Conservation (phyloP, 2,888 invertebrate species). For the Eristalinus sepulchralis region DNA sequence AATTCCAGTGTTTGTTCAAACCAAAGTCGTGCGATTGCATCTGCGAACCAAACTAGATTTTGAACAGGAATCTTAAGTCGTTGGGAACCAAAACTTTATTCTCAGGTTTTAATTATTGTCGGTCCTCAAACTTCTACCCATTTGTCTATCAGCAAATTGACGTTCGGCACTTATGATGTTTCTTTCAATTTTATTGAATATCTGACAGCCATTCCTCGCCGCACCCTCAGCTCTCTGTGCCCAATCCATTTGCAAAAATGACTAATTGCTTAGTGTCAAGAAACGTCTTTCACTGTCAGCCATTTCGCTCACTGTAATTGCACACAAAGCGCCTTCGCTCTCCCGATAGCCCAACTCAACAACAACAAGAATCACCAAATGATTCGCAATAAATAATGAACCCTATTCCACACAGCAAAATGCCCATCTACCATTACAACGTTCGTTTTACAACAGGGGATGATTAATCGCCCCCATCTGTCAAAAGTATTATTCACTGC, state of each 20-base stretch:
- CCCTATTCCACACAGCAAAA: slow-evolving; percentile 46
- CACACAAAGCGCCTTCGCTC: slow-evolving; percentile 32
- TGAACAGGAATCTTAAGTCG: too few species aligned
- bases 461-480: slow-evolving; percentile 63
- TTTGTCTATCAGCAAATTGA: neutral
- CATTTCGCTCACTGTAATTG: slow-evolving; percentile 32
- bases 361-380: slow-evolving; percentile 14
- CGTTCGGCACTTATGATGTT: neutral
- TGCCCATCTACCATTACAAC: slow-evolving; percentile 14
- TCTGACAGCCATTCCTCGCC: slow-evolving; percentile 1
- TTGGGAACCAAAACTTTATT: too few species aligned
- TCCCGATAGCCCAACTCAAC: neutral
- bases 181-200: slow-evolving; percentile 25
- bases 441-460: slow-evolving; percentile 35
- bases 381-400: slow-evolving; percentile 58
- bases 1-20: too few species aligned
- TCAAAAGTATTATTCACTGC: slow-evolving; percentile 63
- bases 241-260: slow-evolving; percentile 45
- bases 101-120: neutral
- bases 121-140: neutral
- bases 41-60: too few species aligned
- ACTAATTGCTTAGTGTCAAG: slow-evolving; percentile 52
- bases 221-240: neutral
- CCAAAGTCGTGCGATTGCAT: too few species aligned
- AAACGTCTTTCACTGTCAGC: slow-evolving; percentile 47